These are phyloP conservation scores for Leucophenga varia DNA, from an alignment of 1,140 invertebrate species.

Conservation along the genomic window DNA sequence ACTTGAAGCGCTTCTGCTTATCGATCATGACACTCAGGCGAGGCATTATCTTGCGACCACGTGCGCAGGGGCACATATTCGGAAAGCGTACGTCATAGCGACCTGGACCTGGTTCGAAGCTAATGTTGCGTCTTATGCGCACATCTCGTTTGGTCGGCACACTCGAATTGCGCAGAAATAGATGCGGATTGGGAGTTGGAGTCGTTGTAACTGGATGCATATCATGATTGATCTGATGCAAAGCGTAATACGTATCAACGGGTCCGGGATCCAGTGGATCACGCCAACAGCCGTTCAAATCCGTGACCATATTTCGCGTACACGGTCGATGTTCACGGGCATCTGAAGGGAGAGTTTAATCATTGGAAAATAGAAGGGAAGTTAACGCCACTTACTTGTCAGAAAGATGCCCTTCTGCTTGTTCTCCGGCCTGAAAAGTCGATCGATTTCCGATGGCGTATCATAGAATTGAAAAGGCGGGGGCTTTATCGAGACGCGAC, in stretches of 20 bases:
- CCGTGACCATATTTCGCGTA: conserved; percentile 25
- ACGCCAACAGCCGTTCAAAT: conserved; percentile 22
- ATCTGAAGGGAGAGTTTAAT: too few relatives aligned
- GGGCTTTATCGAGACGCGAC: conserved; percentile 22
- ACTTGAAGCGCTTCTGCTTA: conserved; percentile 36
- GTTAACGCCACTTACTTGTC: conserved; percentile 29
- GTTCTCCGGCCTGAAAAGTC: conserved; percentile 24
- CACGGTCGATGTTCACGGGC: conserved; percentile 33
- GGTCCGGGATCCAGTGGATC: conserved; percentile 36
- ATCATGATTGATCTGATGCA: conserved; percentile 6
- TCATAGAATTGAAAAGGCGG: conserved; percentile 32
- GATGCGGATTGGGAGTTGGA: conserved; percentile 28
- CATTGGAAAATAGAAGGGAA: too few relatives aligned
- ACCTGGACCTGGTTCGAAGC: conserved; percentile 36
- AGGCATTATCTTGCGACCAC: conserved; percentile 21
- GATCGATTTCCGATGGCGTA: conserved; percentile 21
- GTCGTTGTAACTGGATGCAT: conserved; percentile 8
- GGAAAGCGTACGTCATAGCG: conserved; percentile 35
- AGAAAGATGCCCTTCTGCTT: conserved; percentile 38
- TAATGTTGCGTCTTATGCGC: conserved; percentile 18
- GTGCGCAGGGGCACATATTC: conserved; percentile 26
- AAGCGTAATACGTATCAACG: conserved; percentile 21
- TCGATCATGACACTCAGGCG: conserved; percentile 28
- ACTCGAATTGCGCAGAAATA: conserved; percentile 26
- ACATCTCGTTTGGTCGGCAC: conserved; percentile 23